phyloP scores from a whole-genome alignment of 2,888 invertebrate genomes.

The Tyria jacobaeae region DNA sequence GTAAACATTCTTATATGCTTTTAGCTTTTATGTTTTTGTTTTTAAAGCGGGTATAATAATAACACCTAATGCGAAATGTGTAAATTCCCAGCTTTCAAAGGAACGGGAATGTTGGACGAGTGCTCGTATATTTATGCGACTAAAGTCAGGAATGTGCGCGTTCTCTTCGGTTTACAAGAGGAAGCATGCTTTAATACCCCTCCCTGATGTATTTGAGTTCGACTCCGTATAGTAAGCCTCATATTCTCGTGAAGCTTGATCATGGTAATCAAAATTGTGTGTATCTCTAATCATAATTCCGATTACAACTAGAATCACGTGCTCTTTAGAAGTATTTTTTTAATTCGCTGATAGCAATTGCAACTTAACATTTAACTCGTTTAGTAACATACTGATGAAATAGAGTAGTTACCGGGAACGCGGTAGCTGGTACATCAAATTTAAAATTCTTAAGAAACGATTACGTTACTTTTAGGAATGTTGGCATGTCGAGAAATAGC shows the following conservation, averaged over 20 bases:
- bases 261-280: too few relatives aligned
- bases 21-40: slow-evolving; percentile 12
- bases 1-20: slow-evolving; percentile 20
- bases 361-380: background rate
- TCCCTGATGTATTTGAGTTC: background rate
- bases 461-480: slow-evolving; percentile 20
- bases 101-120: background rate
- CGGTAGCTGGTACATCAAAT: slow-evolving; percentile 17
- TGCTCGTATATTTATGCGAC: background rate
- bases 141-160: background rate
- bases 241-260: background rate
- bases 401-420: slow-evolving; percentile 8
- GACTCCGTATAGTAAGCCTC: background rate
- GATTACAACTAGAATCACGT: too few relatives aligned
- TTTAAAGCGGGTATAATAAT: slow-evolving; percentile 17
- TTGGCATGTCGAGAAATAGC: slow-evolving; percentile 15
- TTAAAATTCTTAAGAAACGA: slow-evolving; percentile 14
- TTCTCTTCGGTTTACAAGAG: background rate
- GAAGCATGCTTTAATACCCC: background rate
- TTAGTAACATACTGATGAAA: slow-evolving; percentile 2
- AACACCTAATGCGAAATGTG: slow-evolving; percentile 7
- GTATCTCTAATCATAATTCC: too few relatives aligned
- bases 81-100: background rate
- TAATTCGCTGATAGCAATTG: background rate
- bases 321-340: background rate